phyloP scores from a whole-genome alignment of 2,888 invertebrate genomes.

The Mongoloraphidia duomilia region DNA sequence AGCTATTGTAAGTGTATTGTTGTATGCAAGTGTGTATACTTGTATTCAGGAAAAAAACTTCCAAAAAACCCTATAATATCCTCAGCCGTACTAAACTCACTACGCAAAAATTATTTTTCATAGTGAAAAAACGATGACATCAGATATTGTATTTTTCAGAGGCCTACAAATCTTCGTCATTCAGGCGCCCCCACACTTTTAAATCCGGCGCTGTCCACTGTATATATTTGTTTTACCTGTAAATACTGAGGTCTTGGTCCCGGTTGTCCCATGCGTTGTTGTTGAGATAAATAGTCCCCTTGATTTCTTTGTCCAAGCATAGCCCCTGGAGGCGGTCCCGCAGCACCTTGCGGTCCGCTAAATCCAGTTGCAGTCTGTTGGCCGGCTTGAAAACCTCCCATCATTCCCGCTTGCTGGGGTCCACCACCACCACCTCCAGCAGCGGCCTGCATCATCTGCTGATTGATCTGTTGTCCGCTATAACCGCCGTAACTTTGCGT shows the following conservation, averaged over 20 bases:
- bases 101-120: neutral
- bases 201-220: neutral
- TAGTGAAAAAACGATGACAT: neutral
- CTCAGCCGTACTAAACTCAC: too few relatives aligned
- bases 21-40: too few relatives aligned
- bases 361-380: conserved; percentile 22
- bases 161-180: too few relatives aligned
- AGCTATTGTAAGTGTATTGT: too few relatives aligned
- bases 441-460: conserved; percentile 26
- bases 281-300: conserved; percentile 23
- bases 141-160: too few relatives aligned
- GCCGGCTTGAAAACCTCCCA: conserved; percentile 18
- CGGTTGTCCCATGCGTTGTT: conserved; percentile 28
- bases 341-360: conserved; percentile 31
- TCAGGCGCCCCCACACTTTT: too few relatives aligned
- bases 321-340: conserved; percentile 28
- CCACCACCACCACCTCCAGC: conserved; percentile 18
- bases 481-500: conserved; percentile 50
- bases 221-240: conserved; percentile 32
- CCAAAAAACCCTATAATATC: too few relatives aligned
- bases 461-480: conserved; percentile 34
- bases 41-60: too few relatives aligned
- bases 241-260: conserved; percentile 46
- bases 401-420: conserved; percentile 26
- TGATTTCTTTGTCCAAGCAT: conserved; percentile 33